A percentile compares a stretch with the other conserved stretches of the same genome.
Evolutionary conservation across 2,113 vertebrate genomes (phyloP).

Genomic region (Xiphorhynchus elegans): DNA sequence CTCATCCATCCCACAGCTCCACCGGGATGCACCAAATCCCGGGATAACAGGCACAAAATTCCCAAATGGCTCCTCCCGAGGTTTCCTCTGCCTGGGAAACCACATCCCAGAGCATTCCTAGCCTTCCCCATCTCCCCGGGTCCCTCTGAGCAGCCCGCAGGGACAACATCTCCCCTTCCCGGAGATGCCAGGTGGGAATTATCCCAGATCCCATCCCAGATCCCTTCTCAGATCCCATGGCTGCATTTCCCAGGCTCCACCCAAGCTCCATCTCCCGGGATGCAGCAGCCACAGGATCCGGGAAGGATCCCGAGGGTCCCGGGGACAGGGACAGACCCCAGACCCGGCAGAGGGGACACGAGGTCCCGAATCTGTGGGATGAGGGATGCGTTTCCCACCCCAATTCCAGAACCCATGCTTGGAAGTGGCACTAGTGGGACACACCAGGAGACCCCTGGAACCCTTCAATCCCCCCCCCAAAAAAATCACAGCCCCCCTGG

Average conservation of each 20-base stretch:
- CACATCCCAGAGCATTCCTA: neutral
- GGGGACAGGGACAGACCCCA: neutral
- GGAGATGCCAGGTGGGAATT: neutral
- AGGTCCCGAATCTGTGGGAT: too few relatives aligned
- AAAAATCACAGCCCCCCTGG: too few relatives aligned
- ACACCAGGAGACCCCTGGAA: neutral
- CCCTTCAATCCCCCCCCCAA: too few relatives aligned
- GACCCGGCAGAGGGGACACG: neutral
- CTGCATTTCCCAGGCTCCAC: neutral
- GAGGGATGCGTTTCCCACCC: too few relatives aligned
- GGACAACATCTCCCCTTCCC: neutral
- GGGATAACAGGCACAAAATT: rapidly evolving
- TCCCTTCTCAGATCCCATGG: too few relatives aligned
- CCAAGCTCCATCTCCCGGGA: neutral
- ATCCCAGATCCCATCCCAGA: too few relatives aligned
- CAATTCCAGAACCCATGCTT: too few relatives aligned
- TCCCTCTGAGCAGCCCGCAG: neutral
- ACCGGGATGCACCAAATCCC: neutral
- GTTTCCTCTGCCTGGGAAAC: neutral
- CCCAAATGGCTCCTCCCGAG: neutral
- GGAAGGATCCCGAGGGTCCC: neutral
- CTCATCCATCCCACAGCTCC: neutral
- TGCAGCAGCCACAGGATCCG: neutral
- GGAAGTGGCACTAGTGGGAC: too few relatives aligned
- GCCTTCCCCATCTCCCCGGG: rapidly evolving